Evolutionary conservation across 2,888 invertebrate species (phyloP).

Genomic region (Plebejus anna): DNA sequence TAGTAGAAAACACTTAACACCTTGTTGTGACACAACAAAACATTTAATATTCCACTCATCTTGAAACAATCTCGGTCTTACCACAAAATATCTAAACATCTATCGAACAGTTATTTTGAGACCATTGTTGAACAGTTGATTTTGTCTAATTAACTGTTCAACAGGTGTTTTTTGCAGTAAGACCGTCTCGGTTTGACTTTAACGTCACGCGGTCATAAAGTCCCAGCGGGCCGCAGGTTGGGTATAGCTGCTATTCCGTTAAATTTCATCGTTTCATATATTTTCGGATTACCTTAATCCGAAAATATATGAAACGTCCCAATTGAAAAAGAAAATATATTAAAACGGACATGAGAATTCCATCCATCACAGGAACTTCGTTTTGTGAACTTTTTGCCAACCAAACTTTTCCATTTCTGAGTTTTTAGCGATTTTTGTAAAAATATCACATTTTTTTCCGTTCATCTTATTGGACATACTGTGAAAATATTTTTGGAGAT

Average conservation of each 20-base stretch:
- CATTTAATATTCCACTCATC: no score
- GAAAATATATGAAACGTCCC: background rate
- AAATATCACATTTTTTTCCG: background rate
- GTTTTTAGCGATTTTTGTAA: background rate
- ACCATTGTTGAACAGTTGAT: no score
- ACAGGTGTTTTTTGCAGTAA: no score
- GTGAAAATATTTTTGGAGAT: background rate
- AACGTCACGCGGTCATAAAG: no score
- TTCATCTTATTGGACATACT: background rate
- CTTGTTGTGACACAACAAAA: no score
- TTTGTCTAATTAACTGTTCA: no score
- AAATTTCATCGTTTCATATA: background rate
- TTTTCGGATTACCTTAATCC: background rate
- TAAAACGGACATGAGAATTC: background rate
- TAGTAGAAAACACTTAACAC: no score
- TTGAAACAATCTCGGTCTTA: no score
- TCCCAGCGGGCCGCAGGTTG: no score
- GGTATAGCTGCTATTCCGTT: background rate
- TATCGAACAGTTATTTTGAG: no score
- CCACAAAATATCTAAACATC: no score
- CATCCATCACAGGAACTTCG: background rate
- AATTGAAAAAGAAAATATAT: background rate
- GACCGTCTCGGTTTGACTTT: no score
- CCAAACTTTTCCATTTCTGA: slow-evolving; percentile 10
- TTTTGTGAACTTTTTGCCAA: background rate